Base-by-base conservation (phyloP, 2,888 invertebrate species). In the Orgyia antiqua region DNA sequence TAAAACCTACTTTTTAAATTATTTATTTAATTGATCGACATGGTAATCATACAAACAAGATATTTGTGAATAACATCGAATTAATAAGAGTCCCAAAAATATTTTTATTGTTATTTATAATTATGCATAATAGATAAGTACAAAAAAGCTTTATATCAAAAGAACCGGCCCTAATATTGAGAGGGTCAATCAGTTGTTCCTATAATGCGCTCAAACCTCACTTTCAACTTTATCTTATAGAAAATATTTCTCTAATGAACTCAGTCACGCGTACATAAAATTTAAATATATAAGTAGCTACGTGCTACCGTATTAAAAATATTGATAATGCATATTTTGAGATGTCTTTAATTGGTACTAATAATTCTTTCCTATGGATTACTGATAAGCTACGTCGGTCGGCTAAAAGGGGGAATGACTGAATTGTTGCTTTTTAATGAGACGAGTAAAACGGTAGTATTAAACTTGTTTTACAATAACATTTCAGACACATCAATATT, bases 261-360 rank as follows among this genome's bases (percentile, higher is more conserved):
- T 62, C 71, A 80, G 76, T 75, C 76, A 80, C 69, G 83, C 79
- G 73, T 71, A 68, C 68, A 76, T 74, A 68, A 73, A 78, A 83
- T 83, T 80, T 78, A 63, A 80, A 82, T 79, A 65, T 52, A 67
- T 73, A 70, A 78, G 68, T 63, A 55, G 83, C 80, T 83, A 77
- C 83, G 71, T 71, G 84, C 84, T 86, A 80, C 84, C 70, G 84
- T 82, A 77, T 82, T 82, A 77, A 79, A 69, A 78, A 78, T 77
- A 80, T 82, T 79, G 83, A 84, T 84, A 82, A 78, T 67, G 63
- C 60, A 68, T 74, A 77, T 76, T 79, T 75, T 72, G 71, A 65
- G 69, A 70, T 61, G 68, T 73, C 59, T 70, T 71, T 80, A 79
- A 77, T 72, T 73, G 75, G 63, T 71, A 71, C 73, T 80, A 79